Conservation (phyloP, 2,113 vertebrate species). For the Oceanites oceanicus region DNA sequence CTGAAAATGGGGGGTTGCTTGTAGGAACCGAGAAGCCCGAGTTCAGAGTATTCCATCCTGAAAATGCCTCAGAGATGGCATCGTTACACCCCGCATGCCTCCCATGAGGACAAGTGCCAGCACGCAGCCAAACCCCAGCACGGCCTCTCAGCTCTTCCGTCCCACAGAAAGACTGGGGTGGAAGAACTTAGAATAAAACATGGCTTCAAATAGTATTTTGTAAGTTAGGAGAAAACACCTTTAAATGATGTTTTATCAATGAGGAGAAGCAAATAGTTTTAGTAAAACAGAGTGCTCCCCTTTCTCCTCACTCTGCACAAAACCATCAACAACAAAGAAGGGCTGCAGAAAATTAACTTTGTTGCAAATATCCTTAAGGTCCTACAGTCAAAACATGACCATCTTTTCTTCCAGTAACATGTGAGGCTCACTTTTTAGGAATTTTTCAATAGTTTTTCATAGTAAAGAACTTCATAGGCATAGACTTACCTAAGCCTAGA, state of each 20-base stretch:
- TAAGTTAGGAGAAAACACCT: background rate
- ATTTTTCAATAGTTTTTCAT: background rate
- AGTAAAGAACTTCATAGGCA: background rate
- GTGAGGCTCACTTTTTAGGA: background rate
- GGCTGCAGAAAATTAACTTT: conserved; percentile 73
- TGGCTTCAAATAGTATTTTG: background rate
- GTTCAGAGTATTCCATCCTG: background rate
- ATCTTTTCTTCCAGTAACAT: background rate
- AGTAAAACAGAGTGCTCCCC: background rate
- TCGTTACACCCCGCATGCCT: background rate
- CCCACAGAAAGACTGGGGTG: background rate
- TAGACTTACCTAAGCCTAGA: background rate
- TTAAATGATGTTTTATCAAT: background rate
- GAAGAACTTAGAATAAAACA: background rate
- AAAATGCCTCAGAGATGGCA: background rate
- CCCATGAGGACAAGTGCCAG: background rate
- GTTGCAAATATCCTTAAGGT: conserved; percentile 49
- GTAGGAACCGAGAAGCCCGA: background rate
- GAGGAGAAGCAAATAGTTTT: background rate
- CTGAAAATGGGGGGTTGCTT: background rate
- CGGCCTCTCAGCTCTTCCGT: background rate
- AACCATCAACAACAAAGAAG: conserved; percentile 74
- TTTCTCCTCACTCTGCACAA: conserved; percentile 79
- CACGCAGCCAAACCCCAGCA: background rate
- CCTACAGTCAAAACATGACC: background rate